phyloP scores from a whole-genome alignment of 2,797 vertebrate species.

The Varecia variegata region DNA sequence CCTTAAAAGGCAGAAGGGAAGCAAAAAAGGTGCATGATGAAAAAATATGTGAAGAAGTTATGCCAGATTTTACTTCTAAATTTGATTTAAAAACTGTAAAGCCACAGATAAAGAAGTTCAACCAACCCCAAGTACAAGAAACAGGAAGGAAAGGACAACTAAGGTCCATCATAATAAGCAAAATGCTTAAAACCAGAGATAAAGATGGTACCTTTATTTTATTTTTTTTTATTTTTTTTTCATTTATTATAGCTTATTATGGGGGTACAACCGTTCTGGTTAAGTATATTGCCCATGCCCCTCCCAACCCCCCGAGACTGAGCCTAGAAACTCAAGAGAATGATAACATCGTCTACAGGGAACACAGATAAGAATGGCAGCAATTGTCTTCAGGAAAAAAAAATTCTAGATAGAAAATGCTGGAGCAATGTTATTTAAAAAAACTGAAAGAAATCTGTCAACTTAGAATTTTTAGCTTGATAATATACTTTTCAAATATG shows the following conservation, averaged over 20 bases:
- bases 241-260: too few relatives aligned
- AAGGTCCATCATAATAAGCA: neutral
- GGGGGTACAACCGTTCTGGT: too few relatives aligned
- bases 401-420: neutral
- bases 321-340: neutral
- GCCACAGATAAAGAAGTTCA: neutral
- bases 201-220: neutral
- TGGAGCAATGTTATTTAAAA: neutral
- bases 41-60: neutral
- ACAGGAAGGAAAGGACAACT: neutral
- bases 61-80: neutral
- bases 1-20: neutral
- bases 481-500: neutral
- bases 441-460: neutral
- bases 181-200: neutral
- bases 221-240: too few relatives aligned
- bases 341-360: neutral
- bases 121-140: neutral
- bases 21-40: neutral
- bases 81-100: neutral
- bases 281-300: too few relatives aligned
- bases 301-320: too few relatives aligned
- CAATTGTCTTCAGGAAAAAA: neutral
- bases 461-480: neutral
- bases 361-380: neutral